These are phyloP conservation scores for Drosophila multiciliata DNA, from an alignment of 2,888 invertebrate genomes.

Conservation along the genomic window DNA sequence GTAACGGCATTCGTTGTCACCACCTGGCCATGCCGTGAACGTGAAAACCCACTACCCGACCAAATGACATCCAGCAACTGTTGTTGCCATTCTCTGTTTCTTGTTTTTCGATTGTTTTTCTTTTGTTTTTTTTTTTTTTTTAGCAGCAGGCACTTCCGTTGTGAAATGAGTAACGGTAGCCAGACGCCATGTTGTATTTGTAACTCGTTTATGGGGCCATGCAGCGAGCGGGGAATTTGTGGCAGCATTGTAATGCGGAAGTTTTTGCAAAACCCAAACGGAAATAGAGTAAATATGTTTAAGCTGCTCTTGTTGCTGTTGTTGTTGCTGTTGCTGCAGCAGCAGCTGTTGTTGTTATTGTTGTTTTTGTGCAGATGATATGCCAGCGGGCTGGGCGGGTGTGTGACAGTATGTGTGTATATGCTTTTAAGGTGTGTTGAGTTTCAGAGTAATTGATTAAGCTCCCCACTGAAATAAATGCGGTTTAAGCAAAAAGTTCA, in stretches of 20 bases:
- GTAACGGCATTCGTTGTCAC: slow-evolving; percentile 27
- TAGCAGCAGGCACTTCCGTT: slow-evolving; percentile 75
- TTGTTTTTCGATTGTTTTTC: slow-evolving; percentile 15
- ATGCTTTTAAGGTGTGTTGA: slow-evolving; percentile 14
- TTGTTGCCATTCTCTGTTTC: slow-evolving; percentile 28
- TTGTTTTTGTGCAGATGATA: slow-evolving; percentile 33
- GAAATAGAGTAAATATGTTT: slow-evolving; percentile 80
- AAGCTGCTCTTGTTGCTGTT: slow-evolving; percentile 62
- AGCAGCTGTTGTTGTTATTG: neutral
- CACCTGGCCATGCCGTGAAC: slow-evolving; percentile 43
- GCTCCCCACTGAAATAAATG: slow-evolving; percentile 28
- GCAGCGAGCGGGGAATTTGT: slow-evolving; percentile 66
- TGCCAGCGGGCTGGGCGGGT: neutral
- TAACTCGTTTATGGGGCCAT: slow-evolving; percentile 4
- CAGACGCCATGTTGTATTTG: slow-evolving; percentile 49
- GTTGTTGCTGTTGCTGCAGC: slow-evolving; percentile 11
- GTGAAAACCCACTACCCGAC: slow-evolving; percentile 9
- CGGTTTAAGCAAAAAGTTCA: neutral
- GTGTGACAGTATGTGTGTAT: neutral
- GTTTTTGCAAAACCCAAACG: slow-evolving; percentile 80
- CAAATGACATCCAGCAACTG: slow-evolving; percentile 34
- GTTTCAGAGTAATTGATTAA: slow-evolving; percentile 58
- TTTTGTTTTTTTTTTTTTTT: slow-evolving; percentile 21
- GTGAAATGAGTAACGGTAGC: slow-evolving; percentile 61
- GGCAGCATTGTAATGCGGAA: slow-evolving; percentile 80